Conservation (phyloP, 2,888 invertebrate species). For the Spodoptera littoralis region DNA sequence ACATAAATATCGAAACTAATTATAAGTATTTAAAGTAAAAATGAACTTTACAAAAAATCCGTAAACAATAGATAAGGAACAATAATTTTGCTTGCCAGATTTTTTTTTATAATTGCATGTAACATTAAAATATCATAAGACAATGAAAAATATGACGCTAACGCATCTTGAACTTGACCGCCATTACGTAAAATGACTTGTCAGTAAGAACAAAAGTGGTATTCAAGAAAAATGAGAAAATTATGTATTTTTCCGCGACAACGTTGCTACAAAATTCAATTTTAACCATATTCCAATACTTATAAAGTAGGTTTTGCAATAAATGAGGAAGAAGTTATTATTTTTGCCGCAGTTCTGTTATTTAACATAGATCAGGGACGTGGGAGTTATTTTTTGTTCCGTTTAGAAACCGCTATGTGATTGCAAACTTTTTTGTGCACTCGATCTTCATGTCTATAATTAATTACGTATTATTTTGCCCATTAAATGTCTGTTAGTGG, state of each 20-base stretch:
- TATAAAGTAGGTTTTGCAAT: slow-evolving; percentile 22
- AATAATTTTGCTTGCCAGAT: too few species aligned
- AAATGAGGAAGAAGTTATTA: slow-evolving; percentile 29
- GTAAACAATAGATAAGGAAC: too few species aligned
- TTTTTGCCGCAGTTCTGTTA: slow-evolving; percentile 38
- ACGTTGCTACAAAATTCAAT: slow-evolving; percentile 2
- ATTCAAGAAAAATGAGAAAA: slow-evolving; percentile 35
- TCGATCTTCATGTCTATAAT: slow-evolving; percentile 19
- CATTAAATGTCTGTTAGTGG: slow-evolving; percentile 27
- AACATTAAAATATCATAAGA: neutral
- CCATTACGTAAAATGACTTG: slow-evolving; percentile 17
- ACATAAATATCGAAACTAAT: too few species aligned
- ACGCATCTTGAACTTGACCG: slow-evolving; percentile 36
- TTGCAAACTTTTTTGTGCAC: slow-evolving; percentile 32
- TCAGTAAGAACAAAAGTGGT: slow-evolving; percentile 21
- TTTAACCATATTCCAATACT: neutral
- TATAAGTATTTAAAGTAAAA: too few species aligned
- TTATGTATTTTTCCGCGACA: slow-evolving; percentile 7
- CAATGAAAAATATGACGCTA: slow-evolving; percentile 14
- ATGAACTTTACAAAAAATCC: too few species aligned
- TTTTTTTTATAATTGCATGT: neutral
- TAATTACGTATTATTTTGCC: slow-evolving; percentile 21
- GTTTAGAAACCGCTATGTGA: slow-evolving; percentile 44
- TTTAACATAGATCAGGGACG: slow-evolving; percentile 58
- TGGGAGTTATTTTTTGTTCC: slow-evolving; percentile 54